Conservation (phyloP, 2,797 vertebrate species). For the Enteromius paludinosus region DNA sequence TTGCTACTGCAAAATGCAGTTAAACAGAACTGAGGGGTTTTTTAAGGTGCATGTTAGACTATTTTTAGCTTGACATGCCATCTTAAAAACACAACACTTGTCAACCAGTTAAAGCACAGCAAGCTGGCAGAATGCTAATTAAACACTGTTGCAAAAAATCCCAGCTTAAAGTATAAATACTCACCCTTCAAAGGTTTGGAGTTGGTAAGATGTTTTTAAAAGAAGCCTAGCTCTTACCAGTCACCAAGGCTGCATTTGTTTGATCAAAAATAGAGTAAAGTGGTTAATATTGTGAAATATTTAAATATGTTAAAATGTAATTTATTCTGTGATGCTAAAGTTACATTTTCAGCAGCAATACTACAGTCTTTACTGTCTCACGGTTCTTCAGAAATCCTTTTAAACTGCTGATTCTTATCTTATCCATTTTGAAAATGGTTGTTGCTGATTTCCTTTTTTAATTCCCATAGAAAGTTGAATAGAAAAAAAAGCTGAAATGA, state of each 20-base stretch:
- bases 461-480: not conserved
- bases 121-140: constrained; percentile 11
- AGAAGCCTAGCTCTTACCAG: not conserved
- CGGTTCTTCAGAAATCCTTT: not conserved
- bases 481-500: not conserved
- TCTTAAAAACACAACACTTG: not conserved
- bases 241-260: not conserved
- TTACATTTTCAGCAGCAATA: not conserved
- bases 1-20: not conserved
- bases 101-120: not conserved
- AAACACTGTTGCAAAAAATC: not conserved
- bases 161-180: too few species aligned
- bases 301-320: not conserved
- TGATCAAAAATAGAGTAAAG: not conserved
- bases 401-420: not conserved
- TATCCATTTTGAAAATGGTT: not conserved
- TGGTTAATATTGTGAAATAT: not conserved
- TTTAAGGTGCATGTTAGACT: not conserved
- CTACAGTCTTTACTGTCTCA: not conserved
- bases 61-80: not conserved
- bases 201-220: not conserved
- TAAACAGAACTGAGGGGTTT: not conserved
- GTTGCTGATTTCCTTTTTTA: not conserved
- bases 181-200: not conserved
- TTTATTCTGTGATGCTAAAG: not conserved